These are phyloP conservation scores for Prochilodus magdalenae DNA, from an alignment of 2,113 vertebrate species.

Conservation along the genomic window DNA sequence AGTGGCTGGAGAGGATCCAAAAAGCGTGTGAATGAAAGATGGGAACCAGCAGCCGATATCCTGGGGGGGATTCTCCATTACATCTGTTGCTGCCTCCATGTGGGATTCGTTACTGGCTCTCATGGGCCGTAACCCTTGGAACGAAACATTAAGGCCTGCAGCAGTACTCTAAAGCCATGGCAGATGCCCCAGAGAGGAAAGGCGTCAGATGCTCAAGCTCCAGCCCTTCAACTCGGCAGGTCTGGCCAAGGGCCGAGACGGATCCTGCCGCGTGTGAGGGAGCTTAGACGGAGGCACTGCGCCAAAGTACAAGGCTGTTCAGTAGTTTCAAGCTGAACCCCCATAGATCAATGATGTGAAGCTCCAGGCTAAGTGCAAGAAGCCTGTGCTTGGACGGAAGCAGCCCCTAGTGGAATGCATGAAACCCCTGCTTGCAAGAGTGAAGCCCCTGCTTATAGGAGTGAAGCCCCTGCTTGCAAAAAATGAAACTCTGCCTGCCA, in stretches of 20 bases:
- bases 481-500: too few species aligned
- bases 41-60: background rate
- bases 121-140: slow-evolving; percentile 57
- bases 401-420: background rate
- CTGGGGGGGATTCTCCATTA: slow-evolving; percentile 25
- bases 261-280: background rate
- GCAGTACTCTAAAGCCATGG: background rate
- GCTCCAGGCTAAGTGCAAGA: background rate
- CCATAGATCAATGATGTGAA: background rate
- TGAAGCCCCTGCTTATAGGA: too few species aligned
- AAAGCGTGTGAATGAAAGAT: slow-evolving; percentile 28
- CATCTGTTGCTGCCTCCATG: slow-evolving; percentile 51
- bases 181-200: slow-evolving; percentile 57
- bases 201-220: slow-evolving; percentile 35
- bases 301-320: background rate
- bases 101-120: slow-evolving; percentile 62
- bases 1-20: slow-evolving; percentile 25
- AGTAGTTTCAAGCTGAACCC: background rate
- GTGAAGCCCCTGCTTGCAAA: too few species aligned
- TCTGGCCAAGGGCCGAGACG: background rate
- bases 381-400: background rate
- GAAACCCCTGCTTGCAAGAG: too few species aligned
- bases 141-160: slow-evolving; percentile 54
- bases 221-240: background rate
- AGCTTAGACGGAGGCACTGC: background rate